phyloP scores from a whole-genome alignment of 2,797 vertebrate genomes.

The Pangasius djambal region DNA sequence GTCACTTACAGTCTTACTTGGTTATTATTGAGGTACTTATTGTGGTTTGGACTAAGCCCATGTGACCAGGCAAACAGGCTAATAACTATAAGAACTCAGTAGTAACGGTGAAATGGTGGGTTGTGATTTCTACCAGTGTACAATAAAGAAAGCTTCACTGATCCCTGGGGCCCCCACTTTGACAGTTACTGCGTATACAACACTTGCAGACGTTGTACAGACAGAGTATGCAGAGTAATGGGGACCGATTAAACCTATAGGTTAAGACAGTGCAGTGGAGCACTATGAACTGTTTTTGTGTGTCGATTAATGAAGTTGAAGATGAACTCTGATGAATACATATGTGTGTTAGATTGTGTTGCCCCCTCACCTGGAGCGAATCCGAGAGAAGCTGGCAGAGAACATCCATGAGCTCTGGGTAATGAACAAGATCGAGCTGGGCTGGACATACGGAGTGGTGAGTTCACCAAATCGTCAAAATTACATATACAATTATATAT shows the following conservation, averaged over 20 bases:
- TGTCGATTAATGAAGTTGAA: background rate
- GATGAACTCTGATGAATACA: background rate
- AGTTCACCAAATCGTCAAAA: slow-evolving; percentile 48
- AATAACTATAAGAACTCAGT: background rate
- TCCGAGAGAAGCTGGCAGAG: slow-evolving; percentile 93
- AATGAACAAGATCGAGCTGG: slow-evolving; percentile 97
- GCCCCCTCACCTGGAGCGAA: slow-evolving; percentile 89
- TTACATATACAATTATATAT: background rate
- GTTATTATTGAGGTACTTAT: background rate
- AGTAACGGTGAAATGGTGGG: too few relatives aligned
- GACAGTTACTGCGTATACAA: background rate
- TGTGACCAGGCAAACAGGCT: background rate
- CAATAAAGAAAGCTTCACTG: background rate
- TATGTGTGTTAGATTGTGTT: slow-evolving; percentile 82
- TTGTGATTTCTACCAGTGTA: background rate
- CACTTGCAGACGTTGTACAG: too few relatives aligned
- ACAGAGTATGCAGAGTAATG: background rate
- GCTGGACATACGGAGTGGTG: slow-evolving; percentile 93
- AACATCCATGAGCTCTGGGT: slow-evolving; percentile 98
- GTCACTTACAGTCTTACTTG: background rate
- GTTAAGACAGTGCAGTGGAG: background rate
- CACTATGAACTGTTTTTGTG: background rate
- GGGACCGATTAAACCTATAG: background rate
- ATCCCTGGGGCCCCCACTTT: background rate
- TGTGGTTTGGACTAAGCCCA: background rate